Conservation (phyloP, 2,888 invertebrate species). For the Unio delphinus region DNA sequence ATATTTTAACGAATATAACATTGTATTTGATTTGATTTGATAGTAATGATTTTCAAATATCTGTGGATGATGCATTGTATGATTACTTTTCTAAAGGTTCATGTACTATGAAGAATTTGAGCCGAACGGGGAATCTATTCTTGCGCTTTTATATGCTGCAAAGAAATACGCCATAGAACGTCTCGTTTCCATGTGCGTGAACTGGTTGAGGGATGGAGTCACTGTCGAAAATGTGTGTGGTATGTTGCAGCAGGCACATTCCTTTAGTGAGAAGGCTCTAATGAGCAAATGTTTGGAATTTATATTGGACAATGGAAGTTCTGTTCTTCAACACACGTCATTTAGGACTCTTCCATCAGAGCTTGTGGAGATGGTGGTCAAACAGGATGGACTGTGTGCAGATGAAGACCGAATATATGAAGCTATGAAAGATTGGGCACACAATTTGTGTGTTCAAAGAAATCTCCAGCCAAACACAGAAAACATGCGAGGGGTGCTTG, state of each 20-base stretch:
- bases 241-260: conserved; percentile 41
- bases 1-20: too few relatives aligned
- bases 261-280: conserved; percentile 29
- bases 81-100: conserved; percentile 24
- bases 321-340: conserved; percentile 68
- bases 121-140: conserved; percentile 30
- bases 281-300: conserved; percentile 30
- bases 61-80: too few relatives aligned
- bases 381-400: conserved; percentile 80
- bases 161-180: conserved; percentile 27
- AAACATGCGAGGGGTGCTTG: conserved; percentile 46
- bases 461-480: conserved; percentile 37
- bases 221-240: conserved; percentile 33
- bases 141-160: conserved; percentile 29
- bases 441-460: conserved; percentile 48
- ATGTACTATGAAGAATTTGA: conserved; percentile 38
- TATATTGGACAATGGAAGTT: conserved; percentile 15
- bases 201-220: conserved; percentile 29
- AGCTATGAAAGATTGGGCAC: conserved; percentile 49
- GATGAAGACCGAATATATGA: conserved; percentile 64
- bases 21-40: too few relatives aligned
- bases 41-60: too few relatives aligned
- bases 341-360: conserved; percentile 79
- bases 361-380: conserved; percentile 77
- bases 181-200: conserved; percentile 24